Conservation (phyloP, 2,888 invertebrate species). For the Hirtodrosophila duncani region DNA sequence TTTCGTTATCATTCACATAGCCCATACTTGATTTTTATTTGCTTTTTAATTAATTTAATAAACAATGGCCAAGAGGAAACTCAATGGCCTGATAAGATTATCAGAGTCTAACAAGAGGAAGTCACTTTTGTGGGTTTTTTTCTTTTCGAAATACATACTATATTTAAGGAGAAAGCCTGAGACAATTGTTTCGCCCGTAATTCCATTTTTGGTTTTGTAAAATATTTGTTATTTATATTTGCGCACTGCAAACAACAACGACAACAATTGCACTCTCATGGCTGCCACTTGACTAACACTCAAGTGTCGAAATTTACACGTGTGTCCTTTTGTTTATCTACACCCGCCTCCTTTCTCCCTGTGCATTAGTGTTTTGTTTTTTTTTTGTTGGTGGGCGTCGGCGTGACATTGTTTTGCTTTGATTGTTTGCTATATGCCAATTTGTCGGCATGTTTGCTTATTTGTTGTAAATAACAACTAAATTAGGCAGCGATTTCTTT, state of each 20-base stretch:
- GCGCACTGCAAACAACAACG: constrained; percentile 32
- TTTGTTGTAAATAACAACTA: constrained; percentile 64
- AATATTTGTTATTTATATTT: constrained; percentile 60
- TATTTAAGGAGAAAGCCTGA: too few species aligned
- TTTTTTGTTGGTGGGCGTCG: constrained; percentile 5
- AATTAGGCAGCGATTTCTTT: constrained; percentile 55
- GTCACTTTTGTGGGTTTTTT: too few species aligned
- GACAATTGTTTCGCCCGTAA: constrained; percentile 43
- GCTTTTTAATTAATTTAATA: constrained; percentile 28
- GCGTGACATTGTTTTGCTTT: background rate
- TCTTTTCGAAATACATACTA: too few species aligned
- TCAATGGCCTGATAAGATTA: constrained; percentile 12
- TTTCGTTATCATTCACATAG: too few species aligned
- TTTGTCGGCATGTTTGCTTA: constrained; percentile 52
- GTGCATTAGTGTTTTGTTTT: constrained; percentile 17
- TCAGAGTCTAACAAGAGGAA: too few species aligned
- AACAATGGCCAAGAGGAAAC: constrained; percentile 13
- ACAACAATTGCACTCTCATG: constrained; percentile 14
- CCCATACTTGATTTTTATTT: constrained; percentile 2
- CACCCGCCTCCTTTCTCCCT: background rate
- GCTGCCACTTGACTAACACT: constrained; percentile 24
- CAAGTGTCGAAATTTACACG: constrained; percentile 59
- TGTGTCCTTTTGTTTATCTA: constrained; percentile 46
- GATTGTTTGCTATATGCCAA: constrained; percentile 61
- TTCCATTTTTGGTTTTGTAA: constrained; percentile 39